Evolutionary conservation across 2,888 invertebrate genomes (phyloP).

Genomic region (Andricus curvator): DNA sequence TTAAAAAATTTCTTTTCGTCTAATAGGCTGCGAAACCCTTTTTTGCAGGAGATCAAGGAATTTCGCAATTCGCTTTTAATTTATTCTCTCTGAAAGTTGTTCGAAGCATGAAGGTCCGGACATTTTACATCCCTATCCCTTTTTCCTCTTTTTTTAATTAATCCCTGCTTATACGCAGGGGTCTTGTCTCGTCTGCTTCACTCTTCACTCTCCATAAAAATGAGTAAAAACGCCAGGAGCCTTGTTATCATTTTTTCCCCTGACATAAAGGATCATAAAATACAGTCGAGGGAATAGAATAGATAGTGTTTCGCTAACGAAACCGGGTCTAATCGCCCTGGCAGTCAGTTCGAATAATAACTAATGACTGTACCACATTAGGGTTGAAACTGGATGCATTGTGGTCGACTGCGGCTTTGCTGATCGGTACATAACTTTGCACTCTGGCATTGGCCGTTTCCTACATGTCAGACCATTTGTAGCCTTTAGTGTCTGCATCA

Average conservation of each 20-base stretch:
- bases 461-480: constrained; percentile 44
- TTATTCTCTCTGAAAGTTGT: constrained; percentile 21
- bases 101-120: background rate
- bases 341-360: constrained; percentile 55
- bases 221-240: background rate
- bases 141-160: constrained; percentile 31
- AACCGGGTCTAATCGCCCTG: background rate
- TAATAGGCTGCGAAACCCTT: too few relatives aligned
- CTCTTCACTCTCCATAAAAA: constrained; percentile 1
- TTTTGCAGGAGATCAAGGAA: background rate
- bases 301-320: background rate
- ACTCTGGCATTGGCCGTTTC: constrained; percentile 56
- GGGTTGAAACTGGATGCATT: constrained; percentile 49
- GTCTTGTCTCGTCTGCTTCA: background rate
- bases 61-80: constrained; percentile 13
- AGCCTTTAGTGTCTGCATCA: background rate
- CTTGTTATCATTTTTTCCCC: constrained; percentile 2
- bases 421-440: constrained; percentile 68
- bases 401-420: constrained; percentile 53
- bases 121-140: background rate
- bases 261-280: background rate
- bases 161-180: constrained; percentile 12
- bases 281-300: background rate
- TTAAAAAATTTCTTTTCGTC: too few relatives aligned
- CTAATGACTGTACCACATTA: constrained; percentile 62